A percentile compares a stretch with the other conserved stretches of the same genome.
phyloP scores from a whole-genome alignment of 2,888 invertebrate species.

The Erebia epiphron region DNA sequence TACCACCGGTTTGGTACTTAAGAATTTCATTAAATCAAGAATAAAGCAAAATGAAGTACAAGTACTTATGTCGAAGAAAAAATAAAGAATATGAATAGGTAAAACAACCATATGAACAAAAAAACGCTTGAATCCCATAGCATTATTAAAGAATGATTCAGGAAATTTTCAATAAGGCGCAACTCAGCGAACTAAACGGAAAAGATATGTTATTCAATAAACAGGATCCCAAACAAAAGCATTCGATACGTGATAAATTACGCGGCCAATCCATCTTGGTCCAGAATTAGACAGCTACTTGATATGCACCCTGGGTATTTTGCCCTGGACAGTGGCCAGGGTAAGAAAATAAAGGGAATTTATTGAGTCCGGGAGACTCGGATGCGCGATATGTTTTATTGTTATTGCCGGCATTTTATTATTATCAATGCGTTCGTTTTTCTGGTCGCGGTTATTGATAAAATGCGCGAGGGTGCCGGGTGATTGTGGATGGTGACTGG shows the following conservation, averaged over 20 bases:
- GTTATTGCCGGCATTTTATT: conserved; percentile 68
- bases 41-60: too few species aligned
- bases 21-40: too few species aligned
- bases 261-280: conserved; percentile 64
- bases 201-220: conserved; percentile 48
- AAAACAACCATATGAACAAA: neutral
- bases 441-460: conserved; percentile 56
- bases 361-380: conserved; percentile 50
- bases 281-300: conserved; percentile 59
- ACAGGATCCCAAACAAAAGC: conserved; percentile 50
- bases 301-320: conserved; percentile 59
- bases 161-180: conserved; percentile 25
- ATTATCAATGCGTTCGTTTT: conserved; percentile 59
- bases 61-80: too few species aligned
- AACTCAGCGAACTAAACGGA: conserved; percentile 16
- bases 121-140: neutral
- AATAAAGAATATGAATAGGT: neutral
- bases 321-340: conserved; percentile 52
- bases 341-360: conserved; percentile 62
- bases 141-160: conserved; percentile 15
- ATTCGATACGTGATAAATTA: conserved; percentile 68
- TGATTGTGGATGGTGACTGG: conserved; percentile 11
- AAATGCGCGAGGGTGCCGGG: conserved; percentile 45
- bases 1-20: too few species aligned
- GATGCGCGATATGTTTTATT: conserved; percentile 73